Conservation (phyloP, 2,797 vertebrate genomes). For the Austrolebias charrua region DNA sequence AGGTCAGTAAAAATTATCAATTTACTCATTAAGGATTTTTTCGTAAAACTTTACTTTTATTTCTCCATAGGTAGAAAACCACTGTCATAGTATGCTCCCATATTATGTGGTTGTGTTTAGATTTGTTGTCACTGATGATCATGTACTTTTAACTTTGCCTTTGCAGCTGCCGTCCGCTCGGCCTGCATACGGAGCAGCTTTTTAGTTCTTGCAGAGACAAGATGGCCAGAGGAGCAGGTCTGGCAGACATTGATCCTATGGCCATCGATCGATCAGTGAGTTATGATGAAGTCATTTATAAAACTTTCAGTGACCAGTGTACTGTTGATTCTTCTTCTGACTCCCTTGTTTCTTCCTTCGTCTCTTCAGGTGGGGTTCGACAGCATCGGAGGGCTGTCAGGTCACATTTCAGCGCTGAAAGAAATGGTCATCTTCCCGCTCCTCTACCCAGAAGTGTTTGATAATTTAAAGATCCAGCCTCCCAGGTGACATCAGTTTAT, state of each 20-base stretch:
- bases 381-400: constrained; percentile 85
- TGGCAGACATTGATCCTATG: constrained; percentile 90
- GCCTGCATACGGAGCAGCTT: constrained; percentile 79
- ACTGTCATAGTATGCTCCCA: no score
- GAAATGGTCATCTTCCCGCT: constrained; percentile 92
- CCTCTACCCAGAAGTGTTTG: constrained; percentile 91
- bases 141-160: not conserved
- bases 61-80: no score
- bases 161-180: constrained; percentile 82
- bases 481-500: constrained; percentile 77
- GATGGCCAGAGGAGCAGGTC: constrained; percentile 81
- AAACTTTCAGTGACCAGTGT: not conserved
- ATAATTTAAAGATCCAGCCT: constrained; percentile 92
- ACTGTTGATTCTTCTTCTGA: no score
- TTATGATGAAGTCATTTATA: not conserved
- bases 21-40: not conserved
- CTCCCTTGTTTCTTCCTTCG: no score
- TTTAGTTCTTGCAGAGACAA: constrained; percentile 81
- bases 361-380: constrained; percentile 83
- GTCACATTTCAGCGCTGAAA: constrained; percentile 88
- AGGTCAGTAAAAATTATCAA: constrained; percentile 28
- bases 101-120: no score
- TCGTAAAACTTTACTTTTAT: not conserved
- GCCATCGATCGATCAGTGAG: constrained; percentile 85
- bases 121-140: not conserved